Conservation (phyloP, 2,888 invertebrate species). For the Pachliopta kotzebuea region DNA sequence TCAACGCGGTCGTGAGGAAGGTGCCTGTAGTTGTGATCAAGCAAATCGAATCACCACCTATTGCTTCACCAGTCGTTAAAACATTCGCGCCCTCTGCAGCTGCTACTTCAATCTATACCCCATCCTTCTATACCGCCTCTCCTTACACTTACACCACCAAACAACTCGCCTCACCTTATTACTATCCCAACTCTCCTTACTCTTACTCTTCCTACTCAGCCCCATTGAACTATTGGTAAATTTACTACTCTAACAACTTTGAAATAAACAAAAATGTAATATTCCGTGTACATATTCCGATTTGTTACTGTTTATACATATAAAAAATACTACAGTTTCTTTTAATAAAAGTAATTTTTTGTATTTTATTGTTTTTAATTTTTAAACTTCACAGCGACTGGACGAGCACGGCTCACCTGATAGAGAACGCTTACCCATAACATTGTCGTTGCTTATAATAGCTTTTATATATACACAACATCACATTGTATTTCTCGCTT, state of each 20-base stretch:
- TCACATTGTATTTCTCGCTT: too few relatives aligned
- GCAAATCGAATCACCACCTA: conserved; percentile 35
- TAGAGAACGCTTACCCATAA: too few relatives aligned
- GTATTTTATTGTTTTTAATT: too few relatives aligned
- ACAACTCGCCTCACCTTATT: conserved; percentile 8
- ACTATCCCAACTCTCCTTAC: conserved; percentile 14
- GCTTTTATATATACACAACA: too few relatives aligned
- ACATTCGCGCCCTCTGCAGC: conserved; percentile 31
- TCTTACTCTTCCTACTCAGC: conserved; percentile 5
- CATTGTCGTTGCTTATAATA: too few relatives aligned
- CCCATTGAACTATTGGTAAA: conserved; percentile 13
- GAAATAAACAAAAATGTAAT: background rate
- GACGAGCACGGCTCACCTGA: too few relatives aligned
- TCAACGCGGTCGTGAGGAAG: conserved; percentile 79
- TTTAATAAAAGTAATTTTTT: too few relatives aligned
- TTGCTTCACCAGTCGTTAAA: conserved; percentile 34
- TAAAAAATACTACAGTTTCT: background rate
- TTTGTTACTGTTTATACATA: background rate
- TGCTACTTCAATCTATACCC: conserved; percentile 8
- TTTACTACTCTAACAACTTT: background rate
- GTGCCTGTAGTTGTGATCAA: conserved; percentile 54
- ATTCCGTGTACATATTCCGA: background rate
- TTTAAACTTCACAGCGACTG: too few relatives aligned
- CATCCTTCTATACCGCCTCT: background rate
- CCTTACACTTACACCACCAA: conserved; percentile 10